Percentiles rank a stretch among this genome's conserved stretches.
Evolutionary conservation across 2,113 vertebrate genomes (phyloP).

Genomic region (Dasyornis broadbenti): DNA sequence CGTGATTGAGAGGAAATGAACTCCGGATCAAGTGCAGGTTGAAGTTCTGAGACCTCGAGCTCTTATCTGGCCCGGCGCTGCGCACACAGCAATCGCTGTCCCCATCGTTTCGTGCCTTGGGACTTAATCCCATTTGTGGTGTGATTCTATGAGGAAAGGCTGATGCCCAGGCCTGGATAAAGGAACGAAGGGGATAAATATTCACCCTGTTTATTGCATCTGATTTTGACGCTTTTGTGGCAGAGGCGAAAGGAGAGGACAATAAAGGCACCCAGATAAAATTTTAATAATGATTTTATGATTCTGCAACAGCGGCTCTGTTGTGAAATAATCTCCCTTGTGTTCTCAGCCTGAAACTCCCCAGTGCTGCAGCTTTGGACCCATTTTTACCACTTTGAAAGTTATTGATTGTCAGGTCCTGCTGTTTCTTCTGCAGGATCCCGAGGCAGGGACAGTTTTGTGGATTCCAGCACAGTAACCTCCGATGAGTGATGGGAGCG

Average conservation of each 20-base stretch:
- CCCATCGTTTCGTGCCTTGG: background rate
- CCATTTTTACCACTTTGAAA: background rate
- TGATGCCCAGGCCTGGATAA: background rate
- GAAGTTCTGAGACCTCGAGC: background rate
- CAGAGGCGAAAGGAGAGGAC: background rate
- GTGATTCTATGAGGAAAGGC: background rate
- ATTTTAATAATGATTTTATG: background rate
- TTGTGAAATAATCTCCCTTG: background rate
- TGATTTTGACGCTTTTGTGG: background rate
- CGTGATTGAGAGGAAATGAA: slow-evolving; percentile 50
- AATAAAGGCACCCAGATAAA: background rate
- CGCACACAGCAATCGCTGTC: background rate
- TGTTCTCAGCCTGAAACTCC: background rate
- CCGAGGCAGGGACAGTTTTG: background rate
- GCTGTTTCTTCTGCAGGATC: background rate
- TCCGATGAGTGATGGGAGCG: background rate
- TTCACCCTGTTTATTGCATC: slow-evolving; percentile 24
- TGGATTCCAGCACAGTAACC: background rate
- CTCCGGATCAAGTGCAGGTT: slow-evolving; percentile 14
- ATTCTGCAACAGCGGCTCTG: background rate
- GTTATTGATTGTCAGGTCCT: background rate
- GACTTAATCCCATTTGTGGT: background rate
- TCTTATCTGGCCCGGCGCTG: background rate
- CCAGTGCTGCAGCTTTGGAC: background rate
- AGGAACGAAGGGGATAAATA: slow-evolving; percentile 45